A percentile compares a stretch with the other conserved stretches of the same genome.
Conservation (phyloP, 2,888 invertebrate genomes). For the Sepioteuthis lessoniana region DNA sequence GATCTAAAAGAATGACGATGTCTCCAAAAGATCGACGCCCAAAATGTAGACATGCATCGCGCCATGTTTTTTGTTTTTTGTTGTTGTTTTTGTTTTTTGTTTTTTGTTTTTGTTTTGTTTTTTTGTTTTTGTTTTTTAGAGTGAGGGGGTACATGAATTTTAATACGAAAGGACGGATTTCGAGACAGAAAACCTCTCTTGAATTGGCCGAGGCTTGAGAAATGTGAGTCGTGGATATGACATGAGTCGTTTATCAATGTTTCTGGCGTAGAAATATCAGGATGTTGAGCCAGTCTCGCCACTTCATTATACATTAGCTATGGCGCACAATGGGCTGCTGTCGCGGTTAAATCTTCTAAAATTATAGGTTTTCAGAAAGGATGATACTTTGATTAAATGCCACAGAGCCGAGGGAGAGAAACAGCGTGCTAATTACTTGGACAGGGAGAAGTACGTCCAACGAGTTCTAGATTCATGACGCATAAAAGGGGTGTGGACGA, state of each 20-base stretch:
- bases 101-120: not conserved
- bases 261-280: not conserved
- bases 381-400: conserved; percentile 12
- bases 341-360: not conserved
- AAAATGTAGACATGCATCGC: not conserved
- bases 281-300: not conserved
- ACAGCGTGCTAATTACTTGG: not conserved
- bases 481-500: no score
- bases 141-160: not conserved
- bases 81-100: not conserved
- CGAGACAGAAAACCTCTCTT: not conserved
- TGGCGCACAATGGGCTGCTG: not conserved
- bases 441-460: not conserved
- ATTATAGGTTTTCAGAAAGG: conserved; percentile 33
- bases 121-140: not conserved
- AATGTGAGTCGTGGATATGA: conserved; percentile 21
- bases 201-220: not conserved
- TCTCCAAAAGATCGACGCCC: not conserved
- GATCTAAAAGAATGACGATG: not conserved
- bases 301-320: not conserved
- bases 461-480: no score
- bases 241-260: not conserved
- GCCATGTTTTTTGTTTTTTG: not conserved
- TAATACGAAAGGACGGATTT: not conserved
- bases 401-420: conserved; percentile 10